Evolutionary conservation across 2,113 vertebrate species (phyloP), one percentile per base, ranked within the genome.

Genomic region (Ceyx margarethae): DNA sequence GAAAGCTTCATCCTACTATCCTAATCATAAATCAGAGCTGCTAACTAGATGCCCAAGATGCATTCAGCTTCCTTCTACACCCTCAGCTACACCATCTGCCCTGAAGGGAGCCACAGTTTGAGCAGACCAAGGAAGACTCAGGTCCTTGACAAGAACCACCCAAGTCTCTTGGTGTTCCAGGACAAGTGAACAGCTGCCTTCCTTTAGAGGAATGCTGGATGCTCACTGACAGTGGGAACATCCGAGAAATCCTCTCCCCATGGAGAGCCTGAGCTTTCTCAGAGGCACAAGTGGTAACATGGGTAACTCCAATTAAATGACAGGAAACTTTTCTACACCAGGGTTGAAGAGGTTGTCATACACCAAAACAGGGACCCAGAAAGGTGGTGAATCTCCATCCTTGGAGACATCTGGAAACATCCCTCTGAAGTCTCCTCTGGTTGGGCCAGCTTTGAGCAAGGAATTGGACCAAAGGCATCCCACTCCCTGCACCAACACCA

Each of bases 201-300:
- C 21, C 66, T 66, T 77, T 45, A 53, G 12, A 81, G 37, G 37
- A 64, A 84, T 42, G 19, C 54, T 48, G 29, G 54, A 68, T 73
- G 15, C 66, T 42, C 3, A 1, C 74, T 81, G 40, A 16, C 56
- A 84, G 3, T 10, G 10, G 28, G 11, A 22, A 15, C 46, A 85
- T 9, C 78, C 66, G 28, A 81, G 79, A 90, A 71, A 57, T 37
- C 37, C 13, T 53, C 6, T 23, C 29, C 14, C 15, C 1, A 1
- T 16, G 12, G 43, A 80, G 35, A 68, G 43, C 28, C 37, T 75
- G 35, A 65, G 19, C 16, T 9, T 87, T 67, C 51, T 12, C 1
- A 0, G 31, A 88, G 51, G 20, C 51, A 73, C 1, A 7, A 60
- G 6, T 12, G 0, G 2, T 42, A 29, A 53, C 21, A 25, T 13